Evolutionary conservation across 2,113 vertebrate genomes (phyloP).

Genomic region (Catharus minimus): DNA sequence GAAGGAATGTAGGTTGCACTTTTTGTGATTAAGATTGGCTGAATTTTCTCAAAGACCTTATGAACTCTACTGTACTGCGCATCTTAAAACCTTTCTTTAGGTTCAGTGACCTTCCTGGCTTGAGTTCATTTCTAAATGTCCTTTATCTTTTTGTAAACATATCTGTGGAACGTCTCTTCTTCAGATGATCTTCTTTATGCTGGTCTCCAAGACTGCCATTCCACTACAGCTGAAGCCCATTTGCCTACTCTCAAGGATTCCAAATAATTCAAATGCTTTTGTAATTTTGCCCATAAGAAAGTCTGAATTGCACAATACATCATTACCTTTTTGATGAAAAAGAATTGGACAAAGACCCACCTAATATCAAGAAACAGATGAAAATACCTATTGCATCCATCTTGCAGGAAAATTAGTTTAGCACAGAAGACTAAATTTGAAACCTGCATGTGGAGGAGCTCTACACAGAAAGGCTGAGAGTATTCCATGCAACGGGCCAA

Average conservation of each 20-base stretch:
- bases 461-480: background rate
- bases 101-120: background rate
- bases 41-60: background rate
- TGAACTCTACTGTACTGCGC: background rate
- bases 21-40: background rate
- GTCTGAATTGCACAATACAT: background rate
- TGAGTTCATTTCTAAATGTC: background rate
- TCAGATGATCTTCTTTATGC: background rate
- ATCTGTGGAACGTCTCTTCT: background rate
- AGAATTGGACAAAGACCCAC: background rate
- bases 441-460: background rate
- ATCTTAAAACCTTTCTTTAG: background rate
- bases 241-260: background rate
- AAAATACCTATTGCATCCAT: background rate
- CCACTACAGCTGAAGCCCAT: background rate
- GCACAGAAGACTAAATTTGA: slow-evolving; percentile 9
- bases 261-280: background rate
- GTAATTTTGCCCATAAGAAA: background rate
- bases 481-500: background rate
- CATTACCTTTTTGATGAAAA: background rate
- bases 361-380: background rate
- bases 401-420: slow-evolving; percentile 7
- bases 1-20: background rate
- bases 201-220: background rate
- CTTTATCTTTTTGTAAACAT: background rate